These are phyloP conservation scores for Amblyopsis rosae DNA, from an alignment of 2,113 vertebrate genomes.

Conservation along the genomic window DNA sequence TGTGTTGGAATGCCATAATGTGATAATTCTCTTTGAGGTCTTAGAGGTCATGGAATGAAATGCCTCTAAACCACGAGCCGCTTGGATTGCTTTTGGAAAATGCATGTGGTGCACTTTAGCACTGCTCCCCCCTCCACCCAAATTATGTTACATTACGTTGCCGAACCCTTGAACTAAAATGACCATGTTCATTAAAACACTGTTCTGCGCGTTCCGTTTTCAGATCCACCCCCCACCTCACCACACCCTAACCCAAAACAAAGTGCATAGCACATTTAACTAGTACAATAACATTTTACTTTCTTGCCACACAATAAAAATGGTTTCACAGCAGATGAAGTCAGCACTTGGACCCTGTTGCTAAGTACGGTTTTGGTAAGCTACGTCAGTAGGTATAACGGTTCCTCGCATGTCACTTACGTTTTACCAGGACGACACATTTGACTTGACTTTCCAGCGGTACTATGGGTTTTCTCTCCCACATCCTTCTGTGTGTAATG, in stretches of 20 bases:
- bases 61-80: slow-evolving; percentile 74
- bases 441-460: slow-evolving; percentile 72
- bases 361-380: slow-evolving; percentile 55
- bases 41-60: slow-evolving; percentile 72
- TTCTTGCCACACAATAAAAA: slow-evolving; percentile 57
- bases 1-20: slow-evolving; percentile 79
- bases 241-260: neutral
- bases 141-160: slow-evolving; percentile 49
- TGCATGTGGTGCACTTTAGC: slow-evolving; percentile 66
- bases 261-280: slow-evolving; percentile 47
- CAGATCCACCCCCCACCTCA: slow-evolving; percentile 28
- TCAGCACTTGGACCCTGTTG: slow-evolving; percentile 50
- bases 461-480: slow-evolving; percentile 54
- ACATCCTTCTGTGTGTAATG: slow-evolving; percentile 68
- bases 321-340: slow-evolving; percentile 62
- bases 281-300: slow-evolving; percentile 63
- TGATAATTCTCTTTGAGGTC: slow-evolving; percentile 77
- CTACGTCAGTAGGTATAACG: slow-evolving; percentile 70
- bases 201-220: slow-evolving; percentile 63
- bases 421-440: slow-evolving; percentile 65
- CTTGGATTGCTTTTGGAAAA: slow-evolving; percentile 69
- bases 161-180: slow-evolving; percentile 64
- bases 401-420: slow-evolving; percentile 71
- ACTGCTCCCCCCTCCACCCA: slow-evolving; percentile 38
- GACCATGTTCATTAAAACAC: slow-evolving; percentile 72